phyloP scores from a whole-genome alignment of 1,140 invertebrate genomes.

The Nymphalis io region DNA sequence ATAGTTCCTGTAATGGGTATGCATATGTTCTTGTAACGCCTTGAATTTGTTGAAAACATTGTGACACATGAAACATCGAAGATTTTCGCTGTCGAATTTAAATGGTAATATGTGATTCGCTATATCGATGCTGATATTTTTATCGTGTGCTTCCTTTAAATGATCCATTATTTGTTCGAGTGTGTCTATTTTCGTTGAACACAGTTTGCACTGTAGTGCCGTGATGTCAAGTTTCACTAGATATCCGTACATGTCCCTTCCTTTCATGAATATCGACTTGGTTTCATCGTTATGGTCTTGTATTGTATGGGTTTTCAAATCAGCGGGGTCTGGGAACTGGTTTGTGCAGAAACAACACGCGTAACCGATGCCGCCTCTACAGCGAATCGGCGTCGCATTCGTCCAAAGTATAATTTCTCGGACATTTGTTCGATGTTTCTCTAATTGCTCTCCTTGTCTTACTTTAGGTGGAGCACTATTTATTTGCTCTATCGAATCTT shows the following conservation, averaged over 20 bases:
- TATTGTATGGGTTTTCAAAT: conserved; percentile 57
- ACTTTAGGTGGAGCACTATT: conserved; percentile 26
- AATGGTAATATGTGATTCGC: conserved; percentile 57
- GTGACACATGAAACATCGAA: conserved; percentile 52
- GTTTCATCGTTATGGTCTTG: conserved; percentile 45
- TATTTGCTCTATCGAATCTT: not conserved
- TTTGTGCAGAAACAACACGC: conserved; percentile 57
- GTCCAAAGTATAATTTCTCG: conserved; percentile 56
- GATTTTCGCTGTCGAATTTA: conserved; percentile 48
- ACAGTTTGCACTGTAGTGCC: conserved; percentile 47
- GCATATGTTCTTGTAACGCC: conserved; percentile 55
- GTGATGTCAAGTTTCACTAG: conserved; percentile 58
- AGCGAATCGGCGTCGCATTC: conserved; percentile 62
- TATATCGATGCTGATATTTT: conserved; percentile 47
- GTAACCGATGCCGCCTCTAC: conserved; percentile 50
- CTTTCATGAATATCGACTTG: conserved; percentile 48
- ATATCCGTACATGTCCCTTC: conserved; percentile 49
- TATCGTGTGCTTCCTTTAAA: conserved; percentile 48
- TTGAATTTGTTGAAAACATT: conserved; percentile 56
- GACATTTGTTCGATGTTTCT: conserved; percentile 58
- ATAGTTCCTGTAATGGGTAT: conserved; percentile 59
- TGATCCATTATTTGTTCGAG: conserved; percentile 48
- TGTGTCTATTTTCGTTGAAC: conserved; percentile 30
- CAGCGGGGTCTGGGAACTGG: conserved; percentile 50
- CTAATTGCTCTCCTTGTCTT: conserved; percentile 46